phyloP scores from a whole-genome alignment of 2,797 vertebrate genomes.

The Leptodactylus fallax region DNA sequence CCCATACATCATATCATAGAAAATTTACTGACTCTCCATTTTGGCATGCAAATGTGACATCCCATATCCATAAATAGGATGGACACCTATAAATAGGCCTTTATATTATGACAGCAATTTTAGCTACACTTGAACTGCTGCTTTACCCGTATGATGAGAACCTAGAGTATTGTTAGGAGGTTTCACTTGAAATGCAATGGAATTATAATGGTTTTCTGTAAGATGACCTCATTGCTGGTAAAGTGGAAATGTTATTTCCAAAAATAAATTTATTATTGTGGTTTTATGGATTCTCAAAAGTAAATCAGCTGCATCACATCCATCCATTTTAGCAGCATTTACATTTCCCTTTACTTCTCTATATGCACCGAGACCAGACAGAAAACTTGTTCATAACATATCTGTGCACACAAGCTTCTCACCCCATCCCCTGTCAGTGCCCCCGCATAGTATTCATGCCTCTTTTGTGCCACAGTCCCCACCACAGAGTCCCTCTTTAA shows the following conservation, averaged over 20 bases:
- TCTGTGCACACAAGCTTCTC: too few species aligned
- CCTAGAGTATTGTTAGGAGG: neutral
- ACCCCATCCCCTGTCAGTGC: too few species aligned
- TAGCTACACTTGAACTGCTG: neutral
- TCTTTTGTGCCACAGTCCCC: too few species aligned
- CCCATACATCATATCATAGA: neutral
- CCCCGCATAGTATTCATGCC: too few species aligned
- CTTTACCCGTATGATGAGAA: neutral
- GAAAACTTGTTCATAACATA: too few species aligned
- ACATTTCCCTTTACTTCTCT: too few species aligned
- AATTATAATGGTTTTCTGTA: slow-evolving; percentile 1
- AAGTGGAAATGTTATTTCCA: neutral
- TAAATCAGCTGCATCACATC: neutral
- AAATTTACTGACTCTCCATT: neutral
- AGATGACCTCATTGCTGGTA: neutral
- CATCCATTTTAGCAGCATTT: too few species aligned
- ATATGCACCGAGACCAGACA: too few species aligned
- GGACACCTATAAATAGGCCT: neutral
- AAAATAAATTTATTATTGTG: neutral
- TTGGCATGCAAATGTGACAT: neutral
- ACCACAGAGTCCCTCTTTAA: too few species aligned
- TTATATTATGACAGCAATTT: neutral
- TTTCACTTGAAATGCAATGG: neutral
- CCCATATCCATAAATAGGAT: neutral
- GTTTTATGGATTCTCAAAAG: neutral